Conservation (phyloP, 1,140 invertebrate species). For the Heliconius eleuchia region DNA sequence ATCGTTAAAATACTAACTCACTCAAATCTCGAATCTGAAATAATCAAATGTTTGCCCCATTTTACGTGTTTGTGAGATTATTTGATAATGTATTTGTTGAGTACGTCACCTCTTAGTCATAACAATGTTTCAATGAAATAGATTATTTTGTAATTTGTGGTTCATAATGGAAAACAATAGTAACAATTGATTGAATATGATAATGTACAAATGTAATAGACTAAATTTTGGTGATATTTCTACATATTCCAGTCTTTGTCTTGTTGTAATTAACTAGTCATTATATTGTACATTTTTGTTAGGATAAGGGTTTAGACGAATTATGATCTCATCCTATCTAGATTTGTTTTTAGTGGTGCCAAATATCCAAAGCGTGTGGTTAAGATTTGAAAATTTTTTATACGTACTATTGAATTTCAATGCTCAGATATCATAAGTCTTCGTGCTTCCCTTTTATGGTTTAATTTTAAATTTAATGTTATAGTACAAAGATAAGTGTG, state of each 20-base stretch:
- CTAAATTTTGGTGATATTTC: constrained; percentile 1
- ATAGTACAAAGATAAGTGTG: constrained; percentile 26
- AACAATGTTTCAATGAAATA: background rate
- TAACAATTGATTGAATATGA: background rate
- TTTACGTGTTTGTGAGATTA: background rate
- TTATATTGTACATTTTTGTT: constrained; percentile 16
- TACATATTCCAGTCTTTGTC: constrained; percentile 4
- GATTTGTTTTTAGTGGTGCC: constrained; percentile 38
- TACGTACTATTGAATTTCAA: constrained; percentile 15
- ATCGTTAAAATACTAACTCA: background rate
- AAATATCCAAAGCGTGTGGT: constrained; percentile 39
- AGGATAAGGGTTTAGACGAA: constrained; percentile 24
- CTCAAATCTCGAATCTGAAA: background rate
- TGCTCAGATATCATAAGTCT: constrained; percentile 21
- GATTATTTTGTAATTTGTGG: background rate
- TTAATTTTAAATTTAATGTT: constrained; percentile 24
- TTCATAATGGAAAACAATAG: background rate
- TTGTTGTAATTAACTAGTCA: constrained; percentile 12
- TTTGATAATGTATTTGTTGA: background rate
- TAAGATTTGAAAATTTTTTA: constrained; percentile 24
- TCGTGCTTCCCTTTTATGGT: constrained; percentile 34
- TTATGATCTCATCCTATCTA: constrained; percentile 47
- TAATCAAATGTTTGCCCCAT: background rate
- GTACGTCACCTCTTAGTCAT: background rate
- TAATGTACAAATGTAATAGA: constrained; percentile 9